Evolutionary conservation across 1,140 invertebrate genomes (phyloP).

Genomic region (Aphaenogaster floridana): DNA sequence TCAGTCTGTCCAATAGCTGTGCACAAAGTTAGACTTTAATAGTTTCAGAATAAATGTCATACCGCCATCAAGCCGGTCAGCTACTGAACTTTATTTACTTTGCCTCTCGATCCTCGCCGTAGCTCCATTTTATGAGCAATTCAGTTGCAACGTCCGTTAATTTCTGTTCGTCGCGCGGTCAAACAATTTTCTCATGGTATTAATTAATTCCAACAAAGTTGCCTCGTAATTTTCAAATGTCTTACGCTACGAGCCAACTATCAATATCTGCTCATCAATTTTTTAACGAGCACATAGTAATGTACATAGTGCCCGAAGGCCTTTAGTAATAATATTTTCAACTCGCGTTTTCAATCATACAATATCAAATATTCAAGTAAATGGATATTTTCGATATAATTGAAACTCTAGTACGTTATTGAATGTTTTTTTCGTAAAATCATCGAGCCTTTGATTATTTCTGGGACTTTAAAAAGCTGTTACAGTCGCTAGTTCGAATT

Average conservation of each 20-base stretch:
- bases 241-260: conserved; percentile 16
- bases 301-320: neutral
- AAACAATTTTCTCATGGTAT: conserved; percentile 33
- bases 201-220: conserved; percentile 48
- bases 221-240: conserved; percentile 47
- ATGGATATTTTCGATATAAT: conserved; percentile 4
- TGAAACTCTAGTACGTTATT: neutral
- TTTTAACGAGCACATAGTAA: conserved; percentile 21
- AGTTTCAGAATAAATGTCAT: conserved; percentile 78
- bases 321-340: neutral
- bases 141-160: conserved; percentile 73
- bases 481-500: neutral
- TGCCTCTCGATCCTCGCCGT: conserved; percentile 60
- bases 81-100: conserved; percentile 80
- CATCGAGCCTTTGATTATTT: neutral
- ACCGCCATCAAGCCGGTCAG: conserved; percentile 68
- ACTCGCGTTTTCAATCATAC: neutral
- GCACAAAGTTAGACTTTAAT: conserved; percentile 73
- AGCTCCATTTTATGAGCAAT: conserved; percentile 77
- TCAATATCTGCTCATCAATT: conserved; percentile 36
- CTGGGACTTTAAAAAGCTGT: neutral
- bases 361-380: neutral
- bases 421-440: neutral
- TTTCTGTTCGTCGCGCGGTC: conserved; percentile 59
- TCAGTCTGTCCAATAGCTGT: conserved; percentile 68